Evolutionary conservation across 1,140 invertebrate genomes (phyloP).

Genomic region (Phocides pigmalion): DNA sequence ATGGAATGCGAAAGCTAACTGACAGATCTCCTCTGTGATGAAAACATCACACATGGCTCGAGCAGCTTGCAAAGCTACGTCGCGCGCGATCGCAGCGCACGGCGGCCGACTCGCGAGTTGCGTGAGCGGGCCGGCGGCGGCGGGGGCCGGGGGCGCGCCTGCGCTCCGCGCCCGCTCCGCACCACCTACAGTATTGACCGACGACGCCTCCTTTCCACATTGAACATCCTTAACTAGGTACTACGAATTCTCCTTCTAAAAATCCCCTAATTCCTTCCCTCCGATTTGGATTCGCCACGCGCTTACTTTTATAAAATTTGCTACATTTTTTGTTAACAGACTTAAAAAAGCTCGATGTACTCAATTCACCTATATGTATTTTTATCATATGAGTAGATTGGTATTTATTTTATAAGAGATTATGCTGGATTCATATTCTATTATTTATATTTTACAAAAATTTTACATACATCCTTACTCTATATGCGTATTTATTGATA

Average conservation of each 20-base stretch:
- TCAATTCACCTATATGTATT: too few relatives aligned
- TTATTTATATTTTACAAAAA: too few relatives aligned
- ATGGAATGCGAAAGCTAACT: constrained; percentile 51
- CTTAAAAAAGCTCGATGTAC: too few relatives aligned
- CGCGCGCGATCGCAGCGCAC: constrained; percentile 74
- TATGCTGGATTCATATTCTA: too few relatives aligned
- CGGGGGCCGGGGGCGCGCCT: constrained; percentile 57
- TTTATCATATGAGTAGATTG: too few relatives aligned
- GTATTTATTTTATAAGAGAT: too few relatives aligned
- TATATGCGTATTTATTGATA: too few relatives aligned
- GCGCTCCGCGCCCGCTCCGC: constrained; percentile 69
- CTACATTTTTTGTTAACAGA: constrained; percentile 1
- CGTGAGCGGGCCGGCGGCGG: constrained; percentile 62
- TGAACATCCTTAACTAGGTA: constrained; percentile 81
- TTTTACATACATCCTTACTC: too few relatives aligned
- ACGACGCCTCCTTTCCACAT: constrained; percentile 81
- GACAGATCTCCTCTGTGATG: constrained; percentile 67
- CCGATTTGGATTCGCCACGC: constrained; percentile 68
- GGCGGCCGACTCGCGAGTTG: constrained; percentile 78
- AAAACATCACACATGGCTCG: constrained; percentile 78
- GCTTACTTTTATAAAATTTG: constrained; percentile 36
- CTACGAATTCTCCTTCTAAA: constrained; percentile 76
- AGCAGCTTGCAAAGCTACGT: constrained; percentile 50
- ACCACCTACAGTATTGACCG: constrained; percentile 81
- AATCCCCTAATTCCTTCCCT: constrained; percentile 70